Conservation (phyloP, 2,113 vertebrate species). For the Calypte anna region DNA sequence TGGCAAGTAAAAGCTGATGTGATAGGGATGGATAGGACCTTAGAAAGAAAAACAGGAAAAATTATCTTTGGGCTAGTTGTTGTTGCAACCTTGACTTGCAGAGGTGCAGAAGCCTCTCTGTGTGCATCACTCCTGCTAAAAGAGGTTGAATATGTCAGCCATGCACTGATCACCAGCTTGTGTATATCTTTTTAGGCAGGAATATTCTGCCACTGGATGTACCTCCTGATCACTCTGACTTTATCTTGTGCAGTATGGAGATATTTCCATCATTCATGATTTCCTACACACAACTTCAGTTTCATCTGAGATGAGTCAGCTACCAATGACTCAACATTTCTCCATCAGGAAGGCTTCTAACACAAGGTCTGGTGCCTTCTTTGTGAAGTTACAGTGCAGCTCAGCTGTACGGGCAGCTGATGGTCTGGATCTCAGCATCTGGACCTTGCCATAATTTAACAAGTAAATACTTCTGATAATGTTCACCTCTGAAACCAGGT, state of each 20-base stretch:
- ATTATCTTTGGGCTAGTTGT: neutral
- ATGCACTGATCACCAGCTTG: neutral
- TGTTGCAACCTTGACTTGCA: neutral
- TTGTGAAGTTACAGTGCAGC: neutral
- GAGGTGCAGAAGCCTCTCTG: neutral
- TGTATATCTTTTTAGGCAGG: neutral
- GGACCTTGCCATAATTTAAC: neutral
- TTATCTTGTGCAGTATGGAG: neutral
- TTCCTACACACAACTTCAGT: neutral
- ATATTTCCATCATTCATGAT: neutral
- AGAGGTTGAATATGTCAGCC: no score
- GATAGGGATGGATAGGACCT: neutral
- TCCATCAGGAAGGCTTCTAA: neutral
- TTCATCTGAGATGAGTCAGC: neutral
- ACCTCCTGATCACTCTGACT: neutral
- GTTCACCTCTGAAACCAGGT: neutral
- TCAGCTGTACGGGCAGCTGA: neutral
- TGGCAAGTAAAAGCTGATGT: neutral
- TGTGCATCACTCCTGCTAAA: neutral
- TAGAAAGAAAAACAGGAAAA: neutral
- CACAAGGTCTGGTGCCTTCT: neutral
- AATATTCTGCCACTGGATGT: neutral
- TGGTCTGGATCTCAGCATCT: neutral
- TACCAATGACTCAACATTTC: neutral
- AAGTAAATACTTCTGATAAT: neutral